Evolutionary conservation across 2,888 invertebrate species (phyloP), one percentile per base, ranked within the genome.

Genomic region (Dolichopus griseipennis): DNA sequence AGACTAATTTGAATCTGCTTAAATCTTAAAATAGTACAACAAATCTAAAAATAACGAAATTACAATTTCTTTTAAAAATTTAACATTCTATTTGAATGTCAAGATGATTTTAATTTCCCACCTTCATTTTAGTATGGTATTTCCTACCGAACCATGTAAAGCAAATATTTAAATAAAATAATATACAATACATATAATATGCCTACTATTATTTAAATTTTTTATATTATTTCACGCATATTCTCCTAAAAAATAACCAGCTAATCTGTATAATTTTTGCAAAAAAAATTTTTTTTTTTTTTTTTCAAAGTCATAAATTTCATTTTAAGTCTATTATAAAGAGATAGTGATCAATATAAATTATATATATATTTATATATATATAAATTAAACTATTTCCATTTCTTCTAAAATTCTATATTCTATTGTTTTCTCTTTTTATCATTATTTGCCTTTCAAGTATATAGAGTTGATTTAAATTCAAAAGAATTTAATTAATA

Each of bases 401-500:
- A 12, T 41, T 41, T 41, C 41, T 15, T 41, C n/a, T 18, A 5
- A 37, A 37, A 37, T 10, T 4, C 8, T 41, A 1, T 4, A 18
- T 52, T 52, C 52, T 52, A 52, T 52, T 18, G 5, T 52, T n/a
- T 52, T 52, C n/a, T 52, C 15, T 52, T 41, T n/a, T 18, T 52
- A 37, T 37, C 8, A 6, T 52, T 52, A 12, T 52, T n/a, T n/a
- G 1, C n/a, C 52, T 41, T 9, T 52, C 52, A 52, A 27, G 27
- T 27, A n/a, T 15, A 7, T 15, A 10, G 12, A n/a, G 52, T 52
- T 18, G 5, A 52, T 52, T 52, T 15, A 52, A 52, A 52, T 52
- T 52, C 52, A 52, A 52, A 52, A 6, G 52, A 52, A 52, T 52
- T 52, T 52, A 52, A 52, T 52, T 52, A 52, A 52, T 52, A 52